Evolutionary conservation across 2,797 vertebrate species (phyloP), one percentile per base, ranked within the genome.

Genomic region (Etheostoma nigrum): DNA sequence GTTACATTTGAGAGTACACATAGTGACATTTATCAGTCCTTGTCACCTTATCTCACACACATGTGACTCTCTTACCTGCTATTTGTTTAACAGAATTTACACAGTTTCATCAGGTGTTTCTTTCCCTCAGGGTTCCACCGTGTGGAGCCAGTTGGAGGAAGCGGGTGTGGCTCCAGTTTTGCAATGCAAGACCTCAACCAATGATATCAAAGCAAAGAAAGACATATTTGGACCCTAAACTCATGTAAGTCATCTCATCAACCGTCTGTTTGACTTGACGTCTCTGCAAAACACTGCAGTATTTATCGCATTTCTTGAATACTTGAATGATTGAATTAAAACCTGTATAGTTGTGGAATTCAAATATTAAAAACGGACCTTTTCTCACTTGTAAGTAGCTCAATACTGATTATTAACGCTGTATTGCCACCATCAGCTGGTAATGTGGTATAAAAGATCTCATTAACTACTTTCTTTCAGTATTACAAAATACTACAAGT

Each of bases 131-230:
- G 94, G 53, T 91, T 79, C 21, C 86, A 92, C 72, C 93, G 94
- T 1, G 89, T 96, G 0, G 93, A 92, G 79, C 95, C 95, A 72
- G 62, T 90, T 12, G 93, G 91, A 86, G 93, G 80, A 85, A 94
- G 91, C 62, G 88, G 89, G 76, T 87, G 82, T 83, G 91, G 87
- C 75, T 93, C 91, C 62, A 87, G 74, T 52, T 88, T 90, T 67
- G 86, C 75, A 51, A 80, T 84, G 49, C 91, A 88, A 59, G 85
- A 92, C 36, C 77, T 92, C 66, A 78, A 72, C 77, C 86, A 85
- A 66, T 91, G 79, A 94, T 7, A 63, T 21, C 11, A 44, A 58
- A 82, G 55, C 48, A 68, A 62, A 54, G 55, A 9, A 53, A 47
- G 10, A 64, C 48, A 68, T 36, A 58, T 23, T 36, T 72, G 53